phyloP scores from a whole-genome alignment of 2,113 vertebrate genomes.

The Picathartes gymnocephalus region DNA sequence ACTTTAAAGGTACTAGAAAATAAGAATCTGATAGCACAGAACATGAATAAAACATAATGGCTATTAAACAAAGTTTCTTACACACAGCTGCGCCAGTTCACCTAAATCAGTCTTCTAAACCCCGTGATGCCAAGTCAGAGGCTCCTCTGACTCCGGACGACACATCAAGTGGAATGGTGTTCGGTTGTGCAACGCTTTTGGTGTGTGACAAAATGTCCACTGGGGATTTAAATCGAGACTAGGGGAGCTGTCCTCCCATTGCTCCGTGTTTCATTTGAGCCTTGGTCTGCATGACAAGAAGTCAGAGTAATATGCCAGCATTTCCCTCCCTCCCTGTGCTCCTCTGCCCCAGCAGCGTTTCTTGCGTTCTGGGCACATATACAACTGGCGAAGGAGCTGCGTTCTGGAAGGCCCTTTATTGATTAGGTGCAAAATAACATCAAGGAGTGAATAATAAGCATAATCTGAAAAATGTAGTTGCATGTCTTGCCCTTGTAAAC shows the following conservation, averaged over 20 bases:
- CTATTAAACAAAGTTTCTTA: conserved; percentile 39
- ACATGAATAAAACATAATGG: conserved; percentile 22
- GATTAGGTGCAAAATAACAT: conserved; percentile 36
- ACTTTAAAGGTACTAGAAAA: conserved; percentile 34
- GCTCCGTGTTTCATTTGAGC: background rate
- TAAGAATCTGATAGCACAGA: background rate
- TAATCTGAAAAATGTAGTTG: background rate
- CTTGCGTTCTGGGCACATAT: background rate
- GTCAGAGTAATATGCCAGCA: background rate
- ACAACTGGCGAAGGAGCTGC: background rate
- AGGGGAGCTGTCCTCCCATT: background rate
- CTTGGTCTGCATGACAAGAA: conserved; percentile 2
- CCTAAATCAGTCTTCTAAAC: conserved; percentile 32
- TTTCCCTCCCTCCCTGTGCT: background rate
- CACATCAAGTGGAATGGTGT: background rate
- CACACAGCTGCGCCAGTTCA: background rate
- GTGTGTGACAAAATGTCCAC: conserved; percentile 52
- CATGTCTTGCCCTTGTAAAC: conserved; percentile 36
- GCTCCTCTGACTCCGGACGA: background rate
- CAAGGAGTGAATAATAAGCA: conserved; percentile 13
- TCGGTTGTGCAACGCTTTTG: background rate
- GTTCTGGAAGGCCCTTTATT: background rate
- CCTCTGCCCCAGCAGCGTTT: background rate
- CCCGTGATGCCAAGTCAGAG: conserved; percentile 20
- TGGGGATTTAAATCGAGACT: background rate